Evolutionary conservation across 1,140 invertebrate species (phyloP).

Genomic region (Brachionus manjavacas): DNA sequence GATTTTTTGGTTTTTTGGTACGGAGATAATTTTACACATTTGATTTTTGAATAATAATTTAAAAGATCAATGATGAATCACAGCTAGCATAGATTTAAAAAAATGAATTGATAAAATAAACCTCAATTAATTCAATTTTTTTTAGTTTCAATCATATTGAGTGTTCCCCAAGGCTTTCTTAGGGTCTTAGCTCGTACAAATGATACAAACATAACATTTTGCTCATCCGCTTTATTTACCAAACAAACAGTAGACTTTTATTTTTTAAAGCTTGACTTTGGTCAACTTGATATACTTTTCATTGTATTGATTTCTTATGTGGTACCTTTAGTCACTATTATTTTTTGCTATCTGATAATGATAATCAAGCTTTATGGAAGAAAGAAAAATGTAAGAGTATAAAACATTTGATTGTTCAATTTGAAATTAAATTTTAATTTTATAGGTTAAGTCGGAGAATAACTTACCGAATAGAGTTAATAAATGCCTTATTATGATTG

Average conservation of each 20-base stretch:
- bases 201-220: not conserved
- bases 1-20: no score
- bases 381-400: conserved; percentile 10
- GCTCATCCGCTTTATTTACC: not conserved
- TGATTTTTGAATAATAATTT: no score
- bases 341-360: conserved; percentile 27
- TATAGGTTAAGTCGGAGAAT: not conserved
- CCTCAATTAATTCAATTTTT: not conserved
- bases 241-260: not conserved
- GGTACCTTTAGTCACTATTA: not conserved
- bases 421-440: not conserved
- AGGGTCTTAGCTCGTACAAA: not conserved
- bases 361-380: not conserved
- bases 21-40: no score
- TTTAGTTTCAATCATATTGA: conserved; percentile 9
- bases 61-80: no score
- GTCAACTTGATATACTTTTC: not conserved
- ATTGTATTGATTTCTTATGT: conserved; percentile 16
- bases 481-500: not conserved
- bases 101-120: no score
- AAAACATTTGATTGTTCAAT: not conserved
- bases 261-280: not conserved
- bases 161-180: conserved; percentile 5
- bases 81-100: no score
- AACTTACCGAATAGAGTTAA: not conserved